Percentiles rank a stretch among this genome's conserved stretches.
phyloP scores from a whole-genome alignment of 30 jellyfish, hydroid and myxozoan species.

The Clytia hemisphaerica region DNA sequence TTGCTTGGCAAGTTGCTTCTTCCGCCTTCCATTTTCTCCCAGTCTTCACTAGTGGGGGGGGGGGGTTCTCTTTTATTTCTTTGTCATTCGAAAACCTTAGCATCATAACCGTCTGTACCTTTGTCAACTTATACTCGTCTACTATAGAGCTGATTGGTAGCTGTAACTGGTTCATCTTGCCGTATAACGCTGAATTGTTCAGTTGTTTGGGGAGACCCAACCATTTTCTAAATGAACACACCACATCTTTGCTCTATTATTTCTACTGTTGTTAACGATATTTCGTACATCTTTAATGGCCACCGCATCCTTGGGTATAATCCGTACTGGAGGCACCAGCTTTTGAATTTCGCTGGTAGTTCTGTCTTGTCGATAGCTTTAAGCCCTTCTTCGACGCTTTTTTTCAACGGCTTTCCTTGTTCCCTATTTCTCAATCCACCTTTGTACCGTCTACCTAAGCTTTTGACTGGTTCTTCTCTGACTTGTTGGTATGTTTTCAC shows the following conservation, averaged over 20 bases:
- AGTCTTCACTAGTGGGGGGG: no score
- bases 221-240: background rate
- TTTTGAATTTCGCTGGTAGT: constrained; percentile 9
- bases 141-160: background rate
- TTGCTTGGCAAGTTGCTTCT: no score
- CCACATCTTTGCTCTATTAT: constrained; percentile 8
- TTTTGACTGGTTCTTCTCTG: background rate
- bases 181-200: background rate
- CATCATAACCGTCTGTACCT: no score
- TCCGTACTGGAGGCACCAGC: constrained; percentile 4
- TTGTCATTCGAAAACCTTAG: no score
- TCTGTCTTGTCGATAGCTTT: constrained; percentile 16
- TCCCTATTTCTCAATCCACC: background rate
- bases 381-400: constrained; percentile 21
- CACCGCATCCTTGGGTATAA: constrained; percentile 2
- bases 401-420: background rate
- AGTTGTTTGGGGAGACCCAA: background rate
- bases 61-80: background rate
- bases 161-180: no score
- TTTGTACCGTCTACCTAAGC: background rate
- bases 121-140: background rate
- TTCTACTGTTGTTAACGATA: constrained; percentile 3
- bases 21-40: no score
- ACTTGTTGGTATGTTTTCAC: background rate
- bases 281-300: background rate